phyloP scores from a whole-genome alignment of 2,113 vertebrate genomes.

The Callipepla squamata region DNA sequence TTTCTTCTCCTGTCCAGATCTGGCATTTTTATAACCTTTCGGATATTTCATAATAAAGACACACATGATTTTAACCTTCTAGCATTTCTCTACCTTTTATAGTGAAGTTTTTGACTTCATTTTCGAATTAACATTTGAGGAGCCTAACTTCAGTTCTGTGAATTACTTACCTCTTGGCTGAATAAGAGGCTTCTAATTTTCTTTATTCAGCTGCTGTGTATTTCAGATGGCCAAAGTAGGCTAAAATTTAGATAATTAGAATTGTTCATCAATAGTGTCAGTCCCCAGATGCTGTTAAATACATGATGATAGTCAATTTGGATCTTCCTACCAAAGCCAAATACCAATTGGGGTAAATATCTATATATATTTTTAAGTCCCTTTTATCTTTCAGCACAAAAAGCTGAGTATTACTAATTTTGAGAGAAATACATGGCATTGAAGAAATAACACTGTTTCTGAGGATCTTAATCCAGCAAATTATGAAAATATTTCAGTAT shows the following conservation, averaged over 20 bases:
- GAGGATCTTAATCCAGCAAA: not conserved
- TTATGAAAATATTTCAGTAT: not conserved
- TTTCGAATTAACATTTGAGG: not conserved
- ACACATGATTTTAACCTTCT: not conserved
- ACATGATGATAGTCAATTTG: not conserved
- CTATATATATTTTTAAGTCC: no score
- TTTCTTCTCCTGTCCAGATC: not conserved
- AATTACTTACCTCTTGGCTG: not conserved
- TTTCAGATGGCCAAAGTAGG: not conserved
- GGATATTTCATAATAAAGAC: not conserved
- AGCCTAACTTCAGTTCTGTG: not conserved
- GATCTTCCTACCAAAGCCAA: not conserved
- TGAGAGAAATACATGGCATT: not conserved
- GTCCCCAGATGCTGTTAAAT: not conserved
- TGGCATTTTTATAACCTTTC: not conserved
- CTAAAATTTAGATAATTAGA: not conserved
- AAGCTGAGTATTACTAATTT: not conserved
- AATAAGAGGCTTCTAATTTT: not conserved
- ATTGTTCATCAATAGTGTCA: not conserved
- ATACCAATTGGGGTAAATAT: not conserved
- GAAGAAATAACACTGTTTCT: not conserved
- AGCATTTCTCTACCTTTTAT: not conserved
- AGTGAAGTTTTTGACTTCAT: not conserved
- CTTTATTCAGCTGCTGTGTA: not conserved
- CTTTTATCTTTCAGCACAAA: not conserved